A percentile compares a stretch with the other conserved stretches of the same genome.
Evolutionary conservation across 1,140 invertebrate species (phyloP).

Genomic region (Drosophila kepulauana): DNA sequence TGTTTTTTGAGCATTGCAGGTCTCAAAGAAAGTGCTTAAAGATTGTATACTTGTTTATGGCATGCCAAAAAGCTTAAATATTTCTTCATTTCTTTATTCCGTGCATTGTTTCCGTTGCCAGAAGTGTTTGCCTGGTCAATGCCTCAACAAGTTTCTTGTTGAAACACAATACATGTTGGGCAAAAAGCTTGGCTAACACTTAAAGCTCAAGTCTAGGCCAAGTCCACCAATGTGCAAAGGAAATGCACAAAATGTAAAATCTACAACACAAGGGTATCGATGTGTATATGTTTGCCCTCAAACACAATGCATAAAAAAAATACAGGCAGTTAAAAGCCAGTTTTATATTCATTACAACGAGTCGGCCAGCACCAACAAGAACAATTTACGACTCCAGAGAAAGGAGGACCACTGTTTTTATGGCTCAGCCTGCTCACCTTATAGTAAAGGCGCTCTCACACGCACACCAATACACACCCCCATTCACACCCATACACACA

Average conservation of each 20-base stretch:
- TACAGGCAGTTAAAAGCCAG: conserved; percentile 69
- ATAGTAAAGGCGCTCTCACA: conserved; percentile 32
- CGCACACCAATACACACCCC: conserved; percentile 9
- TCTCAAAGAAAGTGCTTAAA: conserved; percentile 52
- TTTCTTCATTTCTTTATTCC: conserved; percentile 36
- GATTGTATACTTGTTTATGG: conserved; percentile 66
- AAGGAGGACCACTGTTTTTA: conserved; percentile 61
- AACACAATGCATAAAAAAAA: conserved; percentile 46
- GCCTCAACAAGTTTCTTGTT: conserved; percentile 70
- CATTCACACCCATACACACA: conserved; percentile 6
- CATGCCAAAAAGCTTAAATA: conserved; percentile 53
- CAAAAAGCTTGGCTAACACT: conserved; percentile 32
- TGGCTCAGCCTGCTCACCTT: conserved; percentile 48
- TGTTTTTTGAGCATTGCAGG: conserved; percentile 28
- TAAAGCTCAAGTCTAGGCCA: conserved; percentile 13
- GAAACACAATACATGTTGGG: conserved; percentile 3
- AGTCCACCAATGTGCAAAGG: conserved; percentile 38
- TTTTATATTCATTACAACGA: conserved; percentile 75
- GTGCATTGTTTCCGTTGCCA: conserved; percentile 24
- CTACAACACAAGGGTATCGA: background rate
- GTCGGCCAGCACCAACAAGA: conserved; percentile 45
- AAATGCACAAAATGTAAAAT: conserved; percentile 38
- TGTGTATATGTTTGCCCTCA: conserved; percentile 8
- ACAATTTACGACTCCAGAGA: conserved; percentile 71
- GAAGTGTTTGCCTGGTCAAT: conserved; percentile 36